A percentile compares a stretch with the other conserved stretches of the same genome.
phyloP scores from a whole-genome alignment of 1,140 invertebrate species.

The Lepidurus arcticus region DNA sequence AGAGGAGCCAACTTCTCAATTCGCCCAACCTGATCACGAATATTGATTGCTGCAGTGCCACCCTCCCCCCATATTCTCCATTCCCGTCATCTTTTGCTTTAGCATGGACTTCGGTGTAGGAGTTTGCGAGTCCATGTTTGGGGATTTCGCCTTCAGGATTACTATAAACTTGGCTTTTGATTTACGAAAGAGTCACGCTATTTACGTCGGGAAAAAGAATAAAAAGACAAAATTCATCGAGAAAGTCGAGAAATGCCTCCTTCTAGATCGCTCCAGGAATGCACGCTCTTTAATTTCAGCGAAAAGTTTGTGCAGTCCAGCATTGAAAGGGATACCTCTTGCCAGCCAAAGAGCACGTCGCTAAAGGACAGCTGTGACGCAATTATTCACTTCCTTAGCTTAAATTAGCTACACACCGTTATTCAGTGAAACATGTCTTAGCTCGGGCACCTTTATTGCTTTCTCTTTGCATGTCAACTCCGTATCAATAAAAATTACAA shows the following conservation, averaged over 20 bases:
- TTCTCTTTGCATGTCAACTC: too few species aligned
- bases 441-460: too few species aligned
- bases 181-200: slow-evolving; percentile 9
- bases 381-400: background rate
- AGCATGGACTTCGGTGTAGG: background rate
- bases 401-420: background rate
- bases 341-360: background rate
- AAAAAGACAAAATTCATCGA: background rate
- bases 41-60: background rate
- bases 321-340: background rate
- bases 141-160: background rate
- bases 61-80: background rate
- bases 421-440: too few species aligned
- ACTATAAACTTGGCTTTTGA: background rate
- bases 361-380: background rate
- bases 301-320: background rate
- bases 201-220: background rate
- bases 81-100: background rate
- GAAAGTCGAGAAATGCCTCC: too few species aligned
- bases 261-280: background rate
- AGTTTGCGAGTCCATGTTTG: background rate
- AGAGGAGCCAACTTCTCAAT: background rate
- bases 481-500: too few species aligned
- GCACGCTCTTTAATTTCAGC: background rate
- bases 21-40: background rate